phyloP scores from a whole-genome alignment of 2,888 invertebrate species.

The Xanthorhoe spadicearia region DNA sequence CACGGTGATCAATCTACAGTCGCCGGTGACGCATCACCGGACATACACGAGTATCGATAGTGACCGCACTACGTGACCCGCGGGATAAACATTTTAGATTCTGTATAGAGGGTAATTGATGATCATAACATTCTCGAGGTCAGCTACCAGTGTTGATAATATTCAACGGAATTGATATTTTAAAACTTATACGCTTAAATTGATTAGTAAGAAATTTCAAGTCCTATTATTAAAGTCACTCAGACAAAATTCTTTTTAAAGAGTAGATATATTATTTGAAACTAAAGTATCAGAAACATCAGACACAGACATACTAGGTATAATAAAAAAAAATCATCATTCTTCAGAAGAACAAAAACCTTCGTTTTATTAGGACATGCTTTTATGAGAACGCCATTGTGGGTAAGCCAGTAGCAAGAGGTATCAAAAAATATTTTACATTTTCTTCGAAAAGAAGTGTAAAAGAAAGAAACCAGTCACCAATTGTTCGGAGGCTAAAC shows the following conservation, averaged over 20 bases:
- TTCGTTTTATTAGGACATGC: constrained; percentile 32
- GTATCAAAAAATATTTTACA: constrained; percentile 33
- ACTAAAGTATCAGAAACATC: not conserved
- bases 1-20: constrained; percentile 76
- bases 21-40: constrained; percentile 70
- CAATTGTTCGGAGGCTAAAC: constrained; percentile 64
- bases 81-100: constrained; percentile 51
- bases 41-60: constrained; percentile 74
- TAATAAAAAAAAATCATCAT: constrained; percentile 25
- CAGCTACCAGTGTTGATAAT: not conserved
- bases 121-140: too few relatives aligned
- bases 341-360: constrained; percentile 27
- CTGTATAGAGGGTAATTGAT: constrained; percentile 22
- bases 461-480: constrained; percentile 61
- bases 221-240: constrained; percentile 12
- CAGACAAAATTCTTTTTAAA: not conserved
- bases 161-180: not conserved
- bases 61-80: constrained; percentile 53
- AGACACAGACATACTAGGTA: not conserved
- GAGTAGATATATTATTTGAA: constrained; percentile 13
- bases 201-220: constrained; percentile 1
- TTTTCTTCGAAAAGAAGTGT: constrained; percentile 43
- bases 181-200: not conserved
- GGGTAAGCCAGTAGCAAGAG: constrained; percentile 27
- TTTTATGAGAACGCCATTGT: constrained; percentile 40